These are phyloP conservation scores for Platalea minor DNA, from an alignment of 2,797 vertebrate species.

Conservation along the genomic window DNA sequence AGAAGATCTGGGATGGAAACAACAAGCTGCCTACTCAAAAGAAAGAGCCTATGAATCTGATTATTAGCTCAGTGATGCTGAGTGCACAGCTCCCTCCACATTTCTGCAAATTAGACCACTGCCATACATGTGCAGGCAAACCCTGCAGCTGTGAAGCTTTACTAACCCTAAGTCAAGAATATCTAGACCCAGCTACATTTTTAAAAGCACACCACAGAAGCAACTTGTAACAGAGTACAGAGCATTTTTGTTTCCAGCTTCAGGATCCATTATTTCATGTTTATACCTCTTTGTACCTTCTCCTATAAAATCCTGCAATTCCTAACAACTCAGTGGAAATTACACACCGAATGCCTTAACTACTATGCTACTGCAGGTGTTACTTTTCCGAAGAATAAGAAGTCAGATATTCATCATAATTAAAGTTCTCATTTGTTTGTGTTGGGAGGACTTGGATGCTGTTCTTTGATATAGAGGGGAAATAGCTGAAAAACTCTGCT, in stretches of 20 bases:
- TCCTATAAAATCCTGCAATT: neutral
- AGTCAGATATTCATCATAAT: neutral
- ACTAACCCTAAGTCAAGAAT: neutral
- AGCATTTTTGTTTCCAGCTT: neutral
- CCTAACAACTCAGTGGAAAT: neutral
- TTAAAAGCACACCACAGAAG: neutral
- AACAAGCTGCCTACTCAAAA: neutral
- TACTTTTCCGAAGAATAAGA: neutral
- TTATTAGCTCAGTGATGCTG: neutral
- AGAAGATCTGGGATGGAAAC: neutral
- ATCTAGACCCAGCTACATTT: neutral
- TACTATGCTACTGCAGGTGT: neutral
- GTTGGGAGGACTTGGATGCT: neutral
- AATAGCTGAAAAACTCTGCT: neutral
- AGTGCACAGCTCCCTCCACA: neutral
- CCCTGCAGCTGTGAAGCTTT: neutral
- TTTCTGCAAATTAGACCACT: neutral
- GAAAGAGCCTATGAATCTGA: neutral
- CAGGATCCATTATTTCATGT: neutral
- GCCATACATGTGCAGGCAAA: neutral
- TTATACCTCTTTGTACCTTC: neutral
- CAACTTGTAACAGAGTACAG: neutral
- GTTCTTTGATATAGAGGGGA: neutral
- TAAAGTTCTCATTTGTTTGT: slow-evolving; percentile 6
- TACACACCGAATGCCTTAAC: neutral